phyloP scores from a whole-genome alignment of 2,797 vertebrate genomes.

The Etheostoma nigrum region DNA sequence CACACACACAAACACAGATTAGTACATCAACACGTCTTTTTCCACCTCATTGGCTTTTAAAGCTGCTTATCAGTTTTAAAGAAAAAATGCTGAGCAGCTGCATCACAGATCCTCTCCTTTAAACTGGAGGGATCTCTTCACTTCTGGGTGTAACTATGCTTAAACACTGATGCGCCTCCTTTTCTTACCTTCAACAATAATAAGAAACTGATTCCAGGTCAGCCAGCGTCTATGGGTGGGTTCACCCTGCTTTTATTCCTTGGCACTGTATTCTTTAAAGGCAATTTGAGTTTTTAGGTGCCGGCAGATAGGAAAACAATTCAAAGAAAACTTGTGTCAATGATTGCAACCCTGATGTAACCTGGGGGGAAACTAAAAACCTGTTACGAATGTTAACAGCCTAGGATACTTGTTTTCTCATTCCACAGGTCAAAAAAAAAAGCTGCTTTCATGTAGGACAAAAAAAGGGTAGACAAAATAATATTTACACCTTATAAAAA shows the following conservation, averaged over 20 bases:
- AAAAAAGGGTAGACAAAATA: neutral
- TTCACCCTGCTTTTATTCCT: slow-evolving; percentile 48
- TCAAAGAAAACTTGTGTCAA: slow-evolving; percentile 11
- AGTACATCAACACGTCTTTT: slow-evolving; percentile 62
- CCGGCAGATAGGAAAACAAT: slow-evolving; percentile 49
- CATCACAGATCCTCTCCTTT: slow-evolving; percentile 33
- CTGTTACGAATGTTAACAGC: slow-evolving; percentile 8
- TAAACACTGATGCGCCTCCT: slow-evolving; percentile 17
- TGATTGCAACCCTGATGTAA: slow-evolving; percentile 43
- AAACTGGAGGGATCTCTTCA: slow-evolving; percentile 17
- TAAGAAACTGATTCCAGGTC: slow-evolving; percentile 40
- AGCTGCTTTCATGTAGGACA: neutral
- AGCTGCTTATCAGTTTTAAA: slow-evolving; percentile 53
- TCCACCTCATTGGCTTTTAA: slow-evolving; percentile 62
- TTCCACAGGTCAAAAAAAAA: neutral
- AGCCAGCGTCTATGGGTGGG: slow-evolving; percentile 38
- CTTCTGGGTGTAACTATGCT: slow-evolving; percentile 30
- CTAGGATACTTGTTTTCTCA: neutral
- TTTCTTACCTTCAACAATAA: slow-evolving; percentile 21
- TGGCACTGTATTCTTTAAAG: slow-evolving; percentile 8
- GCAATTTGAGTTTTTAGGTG: slow-evolving; percentile 31
- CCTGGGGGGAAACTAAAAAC: slow-evolving; percentile 30
- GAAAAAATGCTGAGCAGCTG: slow-evolving; percentile 33
- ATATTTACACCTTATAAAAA: neutral
- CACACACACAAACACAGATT: too few species aligned